A percentile compares a stretch with the other conserved stretches of the same genome.
Evolutionary conservation across 2,113 vertebrate species (phyloP).

Genomic region (Dissostichus mawsoni): DNA sequence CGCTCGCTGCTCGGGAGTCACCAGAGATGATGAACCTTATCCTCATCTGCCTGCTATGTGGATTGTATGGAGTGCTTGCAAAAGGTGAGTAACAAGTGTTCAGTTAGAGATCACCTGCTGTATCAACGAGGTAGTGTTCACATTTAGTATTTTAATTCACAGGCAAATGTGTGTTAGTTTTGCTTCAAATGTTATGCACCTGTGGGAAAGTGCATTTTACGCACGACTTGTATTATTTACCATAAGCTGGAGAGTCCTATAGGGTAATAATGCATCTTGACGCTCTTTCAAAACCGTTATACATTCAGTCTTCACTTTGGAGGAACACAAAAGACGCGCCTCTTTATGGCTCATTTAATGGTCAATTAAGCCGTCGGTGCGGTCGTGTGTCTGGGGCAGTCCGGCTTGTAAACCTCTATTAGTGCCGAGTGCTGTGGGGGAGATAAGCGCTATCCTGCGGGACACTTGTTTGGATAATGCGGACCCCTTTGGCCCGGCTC

Average conservation of each 20-base stretch:
- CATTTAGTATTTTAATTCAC: neutral
- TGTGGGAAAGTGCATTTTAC: neutral
- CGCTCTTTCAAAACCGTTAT: neutral
- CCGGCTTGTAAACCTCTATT: conserved; percentile 26
- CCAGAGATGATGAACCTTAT: conserved; percentile 75
- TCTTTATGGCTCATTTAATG: conserved; percentile 5
- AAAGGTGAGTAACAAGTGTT: conserved; percentile 77
- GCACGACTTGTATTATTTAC: neutral
- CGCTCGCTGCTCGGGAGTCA: conserved; percentile 39
- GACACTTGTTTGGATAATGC: conserved; percentile 67
- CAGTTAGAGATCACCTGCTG: conserved; percentile 8
- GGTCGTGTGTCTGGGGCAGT: conserved; percentile 8
- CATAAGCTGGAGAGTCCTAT: neutral
- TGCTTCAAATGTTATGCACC: neutral
- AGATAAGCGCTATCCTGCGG: conserved; percentile 59
- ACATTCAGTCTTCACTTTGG: neutral
- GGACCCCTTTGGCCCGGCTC: conserved; percentile 56
- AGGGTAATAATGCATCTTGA: neutral
- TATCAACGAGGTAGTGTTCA: neutral
- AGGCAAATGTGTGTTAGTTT: neutral
- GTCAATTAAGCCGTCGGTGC: neutral
- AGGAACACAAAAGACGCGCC: conserved; percentile 6
- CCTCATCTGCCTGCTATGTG: conserved; percentile 79
- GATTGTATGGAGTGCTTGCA: conserved; percentile 79
- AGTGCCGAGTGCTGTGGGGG: conserved; percentile 8